phyloP scores from a whole-genome alignment of 2,797 vertebrate species.

The Phylloscopus collybita region DNA sequence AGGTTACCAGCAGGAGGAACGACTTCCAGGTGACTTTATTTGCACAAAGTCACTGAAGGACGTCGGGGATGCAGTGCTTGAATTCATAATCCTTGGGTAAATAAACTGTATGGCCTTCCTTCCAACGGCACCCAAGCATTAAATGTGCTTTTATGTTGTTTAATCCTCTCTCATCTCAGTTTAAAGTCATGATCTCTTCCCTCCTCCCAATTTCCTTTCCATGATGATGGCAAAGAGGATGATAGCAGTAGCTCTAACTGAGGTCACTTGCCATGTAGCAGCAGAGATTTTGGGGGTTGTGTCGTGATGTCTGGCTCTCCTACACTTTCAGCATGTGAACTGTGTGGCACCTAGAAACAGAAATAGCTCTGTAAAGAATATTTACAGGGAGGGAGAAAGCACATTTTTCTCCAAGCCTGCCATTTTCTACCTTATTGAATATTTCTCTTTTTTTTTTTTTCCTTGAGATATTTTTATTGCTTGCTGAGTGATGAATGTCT shows the following conservation, averaged over 20 bases:
- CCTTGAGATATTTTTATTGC: background rate
- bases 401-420: background rate
- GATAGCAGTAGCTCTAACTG: background rate
- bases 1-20: background rate
- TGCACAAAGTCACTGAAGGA: background rate
- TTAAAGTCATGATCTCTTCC: background rate
- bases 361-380: background rate
- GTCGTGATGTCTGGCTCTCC: background rate
- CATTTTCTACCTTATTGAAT: background rate
- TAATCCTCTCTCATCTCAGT: background rate
- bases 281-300: background rate
- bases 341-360: background rate
- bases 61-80: background rate
- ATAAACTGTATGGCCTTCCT: background rate
- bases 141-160: background rate
- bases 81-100: background rate
- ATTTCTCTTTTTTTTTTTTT: background rate
- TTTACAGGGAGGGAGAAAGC: background rate
- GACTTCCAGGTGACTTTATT: background rate
- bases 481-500: background rate
- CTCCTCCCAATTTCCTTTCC: background rate
- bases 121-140: background rate
- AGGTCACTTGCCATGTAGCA: background rate
- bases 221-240: background rate
- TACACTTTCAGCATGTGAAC: background rate